Base-by-base conservation (phyloP, 2,888 invertebrate species). In the Beris morrisii region DNA sequence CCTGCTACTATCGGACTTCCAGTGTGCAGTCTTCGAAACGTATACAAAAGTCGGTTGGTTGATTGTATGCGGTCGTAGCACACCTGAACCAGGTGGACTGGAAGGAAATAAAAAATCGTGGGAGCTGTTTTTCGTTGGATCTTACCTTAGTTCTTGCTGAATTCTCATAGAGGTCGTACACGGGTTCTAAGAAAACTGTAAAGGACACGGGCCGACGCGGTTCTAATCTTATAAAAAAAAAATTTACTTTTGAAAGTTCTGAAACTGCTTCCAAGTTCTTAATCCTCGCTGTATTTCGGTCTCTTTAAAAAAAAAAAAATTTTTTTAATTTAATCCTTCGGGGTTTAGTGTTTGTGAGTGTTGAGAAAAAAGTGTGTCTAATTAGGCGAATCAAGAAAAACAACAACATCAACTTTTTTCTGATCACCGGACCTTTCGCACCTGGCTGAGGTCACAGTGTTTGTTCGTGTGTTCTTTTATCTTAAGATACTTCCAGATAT, bases 111-210 rank as follows among this genome's bases (percentile, higher is more conserved):
- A 66, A 69, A 57, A 65, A 66, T 71, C 56, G 38, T 15, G 9
- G 48, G 30, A 38, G 74, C 74, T 73, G 72, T 73, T 70, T 70
- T 75, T 77, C 77, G 78, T 78, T 79, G 76, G 79, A 79, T 78
- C 78, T 78, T 75, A 54, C 64, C 78, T 78, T 77, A 80, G 79
- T 80, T 80, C 78, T 79, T 78, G 76, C 76, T 79, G 78, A 77
- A 77, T 78, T 79, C 78, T 78, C 78, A 75, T 76, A 78, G 78
- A 77, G 79, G 77, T 76, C 74, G 76, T 74, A 72, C 74, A 64
- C 64, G 67, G 52, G 64, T 69, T 67, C 56, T 67, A 52, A 66
- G 15, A 57, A 22, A 43, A n/a, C 64, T 45, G 54, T 38, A 56
- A 53, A 56, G 48, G 48, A 56, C 43, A 54, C 46, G 54, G 22